A percentile compares a stretch with the other conserved stretches of the same genome.
Evolutionary conservation across 2,888 invertebrate genomes (phyloP).

Genomic region (Leptarthrus brevirostris): DNA sequence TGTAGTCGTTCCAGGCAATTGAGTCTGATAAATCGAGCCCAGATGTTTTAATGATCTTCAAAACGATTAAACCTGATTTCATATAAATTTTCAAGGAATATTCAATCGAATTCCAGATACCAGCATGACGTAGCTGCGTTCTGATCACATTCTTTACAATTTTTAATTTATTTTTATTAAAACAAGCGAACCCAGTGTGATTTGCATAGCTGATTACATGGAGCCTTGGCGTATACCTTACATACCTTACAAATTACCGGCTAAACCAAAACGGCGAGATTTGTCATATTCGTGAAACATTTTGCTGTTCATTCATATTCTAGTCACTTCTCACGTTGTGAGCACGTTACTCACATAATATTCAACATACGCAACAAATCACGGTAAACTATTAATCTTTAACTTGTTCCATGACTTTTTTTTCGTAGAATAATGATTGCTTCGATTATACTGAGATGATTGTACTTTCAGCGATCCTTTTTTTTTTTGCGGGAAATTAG

Average conservation of each 20-base stretch:
- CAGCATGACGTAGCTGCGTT: not conserved
- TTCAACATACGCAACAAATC: too few relatives aligned
- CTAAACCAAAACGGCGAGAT: not conserved
- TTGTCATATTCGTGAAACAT: slow-evolving; percentile 11
- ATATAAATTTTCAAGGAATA: not conserved
- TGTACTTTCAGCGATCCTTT: too few relatives aligned
- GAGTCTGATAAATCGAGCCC: slow-evolving; percentile 4
- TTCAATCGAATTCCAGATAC: slow-evolving; percentile 7
- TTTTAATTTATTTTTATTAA: slow-evolving; percentile 7
- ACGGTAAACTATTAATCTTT: too few relatives aligned
- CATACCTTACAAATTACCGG: not conserved
- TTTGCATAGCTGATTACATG: slow-evolving; percentile 31
- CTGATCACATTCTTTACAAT: slow-evolving; percentile 12
- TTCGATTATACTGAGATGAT: too few relatives aligned
- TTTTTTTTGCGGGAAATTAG: too few relatives aligned
- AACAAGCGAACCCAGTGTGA: not conserved
- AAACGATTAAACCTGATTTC: too few relatives aligned
- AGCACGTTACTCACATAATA: not conserved
- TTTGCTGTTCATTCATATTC: not conserved
- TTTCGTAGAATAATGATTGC: too few relatives aligned
- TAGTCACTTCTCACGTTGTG: not conserved
- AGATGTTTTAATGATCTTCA: not conserved
- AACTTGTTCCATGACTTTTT: too few relatives aligned
- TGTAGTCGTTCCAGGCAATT: slow-evolving; percentile 25
- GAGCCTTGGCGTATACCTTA: not conserved